Evolutionary conservation across 2,888 invertebrate genomes (phyloP), one percentile per base, ranked within the genome.

Genomic region (Cremastinae sp.): DNA sequence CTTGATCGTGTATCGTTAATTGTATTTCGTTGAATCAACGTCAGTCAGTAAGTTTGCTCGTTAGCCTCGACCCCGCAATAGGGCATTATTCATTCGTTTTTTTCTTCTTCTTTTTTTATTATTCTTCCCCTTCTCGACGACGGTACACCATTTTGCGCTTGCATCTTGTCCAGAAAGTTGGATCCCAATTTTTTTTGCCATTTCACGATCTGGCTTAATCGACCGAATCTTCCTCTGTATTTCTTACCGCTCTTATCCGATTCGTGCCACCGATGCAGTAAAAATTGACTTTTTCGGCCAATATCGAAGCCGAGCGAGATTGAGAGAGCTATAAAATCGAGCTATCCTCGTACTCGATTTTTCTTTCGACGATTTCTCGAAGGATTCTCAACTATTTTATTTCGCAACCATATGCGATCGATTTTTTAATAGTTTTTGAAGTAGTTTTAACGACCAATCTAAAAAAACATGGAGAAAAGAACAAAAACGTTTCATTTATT

Each of bases 21-120:
- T 77, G 76, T 77, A 77, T 77, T 77, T 61, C 61, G 73, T 61
- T 39, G 65, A 74, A 77, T 77, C 76, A 77, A 70, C 70, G 76
- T 77, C 76, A 77, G 55, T 74, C 76, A 70, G 69, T 35, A 62
- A 69, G 55, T 74, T 65, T 41, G 22, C 55, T 65, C 62, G 43
- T 51, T 68, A 41, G 66, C 28, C 28, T 28, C 28, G 28, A 28
- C 28, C 28, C 28, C 28, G 2, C 28, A 28, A n/a, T 49, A 14
- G 12, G 7, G 14, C 20, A 7, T 45, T 41, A 20, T 12, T 53
- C 20, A 35, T 22, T 28, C 28, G 2, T 28, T 28, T 28, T 28
- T 28, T 28, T 28, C 28, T 22, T 12, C 12, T 14, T 10, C 28
- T 5, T 37, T 28, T 28, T 28, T 28, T 28, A n/a, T n/a, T n/a